A percentile compares a stretch with the other conserved stretches of the same genome.
Evolutionary conservation across 2,797 vertebrate species (phyloP).

Genomic region (Microchirus variegatus): DNA sequence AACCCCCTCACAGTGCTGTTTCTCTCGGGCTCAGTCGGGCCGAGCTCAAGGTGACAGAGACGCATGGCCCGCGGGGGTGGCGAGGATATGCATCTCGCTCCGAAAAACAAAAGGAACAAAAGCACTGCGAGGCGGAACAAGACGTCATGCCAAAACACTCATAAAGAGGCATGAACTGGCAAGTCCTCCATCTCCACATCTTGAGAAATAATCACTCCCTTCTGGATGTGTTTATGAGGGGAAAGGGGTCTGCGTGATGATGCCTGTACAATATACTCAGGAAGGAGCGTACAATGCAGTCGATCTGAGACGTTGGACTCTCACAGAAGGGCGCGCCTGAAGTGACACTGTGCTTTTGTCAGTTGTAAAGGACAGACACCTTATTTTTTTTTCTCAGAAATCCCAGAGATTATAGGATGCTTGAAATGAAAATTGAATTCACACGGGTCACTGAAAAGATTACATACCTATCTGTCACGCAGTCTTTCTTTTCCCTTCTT

Average conservation of each 20-base stretch:
- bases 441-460: constrained; percentile 13
- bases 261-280: constrained; percentile 56
- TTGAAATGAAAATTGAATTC: constrained; percentile 30
- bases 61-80: constrained; percentile 51
- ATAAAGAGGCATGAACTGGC: constrained; percentile 79
- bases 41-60: constrained; percentile 66
- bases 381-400: constrained; percentile 20
- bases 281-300: constrained; percentile 53
- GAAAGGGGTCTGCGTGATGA: constrained; percentile 68
- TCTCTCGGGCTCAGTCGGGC: constrained; percentile 11
- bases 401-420: constrained; percentile 13
- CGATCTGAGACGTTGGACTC: constrained; percentile 59
- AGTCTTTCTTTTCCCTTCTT: constrained; percentile 43
- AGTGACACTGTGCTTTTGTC: constrained; percentile 20
- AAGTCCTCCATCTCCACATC: constrained; percentile 75
- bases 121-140: constrained; percentile 64
- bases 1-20: constrained; percentile 39
- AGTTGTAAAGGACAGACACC: constrained; percentile 8
- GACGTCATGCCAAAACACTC: constrained; percentile 72
- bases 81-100: constrained; percentile 59
- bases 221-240: constrained; percentile 79
- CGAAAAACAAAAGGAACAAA: constrained; percentile 72
- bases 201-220: constrained; percentile 82
- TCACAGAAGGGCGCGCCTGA: constrained; percentile 33
- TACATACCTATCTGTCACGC: constrained; percentile 11